A percentile compares a stretch with the other conserved stretches of the same genome.
Conservation (phyloP, 2,888 invertebrate genomes). For the Caenorhabditis sp. region DNA sequence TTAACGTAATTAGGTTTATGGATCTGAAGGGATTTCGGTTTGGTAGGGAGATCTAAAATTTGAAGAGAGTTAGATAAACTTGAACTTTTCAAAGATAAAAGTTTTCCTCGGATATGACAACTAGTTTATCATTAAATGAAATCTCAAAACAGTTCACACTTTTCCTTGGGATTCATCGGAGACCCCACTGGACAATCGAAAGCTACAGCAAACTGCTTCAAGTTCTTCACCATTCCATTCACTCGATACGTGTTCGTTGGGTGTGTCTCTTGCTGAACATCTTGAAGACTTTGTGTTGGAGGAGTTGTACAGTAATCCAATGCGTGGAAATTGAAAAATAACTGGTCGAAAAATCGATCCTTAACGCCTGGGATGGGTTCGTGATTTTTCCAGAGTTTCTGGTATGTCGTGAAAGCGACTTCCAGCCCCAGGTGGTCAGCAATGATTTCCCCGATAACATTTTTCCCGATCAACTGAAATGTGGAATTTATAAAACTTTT, state of each 20-base stretch:
- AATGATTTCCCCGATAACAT: constrained; percentile 82
- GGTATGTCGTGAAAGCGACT: constrained; percentile 74
- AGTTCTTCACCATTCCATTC: constrained; percentile 42
- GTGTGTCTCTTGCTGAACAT: constrained; percentile 66
- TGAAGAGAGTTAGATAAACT: too few species aligned
- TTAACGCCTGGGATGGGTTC: constrained; percentile 1
- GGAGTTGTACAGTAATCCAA: neutral
- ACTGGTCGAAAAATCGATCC: neutral
- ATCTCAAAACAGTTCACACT: constrained; percentile 1
- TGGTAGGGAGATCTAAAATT: too few species aligned
- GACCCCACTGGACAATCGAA: constrained; percentile 91
- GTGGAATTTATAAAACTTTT: too few species aligned
- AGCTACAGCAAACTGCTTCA: constrained; percentile 89
- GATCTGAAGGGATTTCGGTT: too few species aligned
- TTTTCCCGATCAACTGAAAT: constrained; percentile 10
- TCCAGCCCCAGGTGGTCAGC: constrained; percentile 83
- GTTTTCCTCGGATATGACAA: too few species aligned
- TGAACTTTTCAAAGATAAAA: too few species aligned
- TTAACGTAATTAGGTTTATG: too few species aligned
- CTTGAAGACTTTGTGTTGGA: neutral
- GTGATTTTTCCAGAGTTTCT: neutral
- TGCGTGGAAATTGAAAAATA: neutral
- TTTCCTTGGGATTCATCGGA: constrained; percentile 88
- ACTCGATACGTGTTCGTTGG: constrained; percentile 65
- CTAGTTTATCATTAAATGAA: too few species aligned